These are phyloP conservation scores for Aethes cnicana DNA, from an alignment of 2,888 invertebrate genomes.

Conservation along the genomic window DNA sequence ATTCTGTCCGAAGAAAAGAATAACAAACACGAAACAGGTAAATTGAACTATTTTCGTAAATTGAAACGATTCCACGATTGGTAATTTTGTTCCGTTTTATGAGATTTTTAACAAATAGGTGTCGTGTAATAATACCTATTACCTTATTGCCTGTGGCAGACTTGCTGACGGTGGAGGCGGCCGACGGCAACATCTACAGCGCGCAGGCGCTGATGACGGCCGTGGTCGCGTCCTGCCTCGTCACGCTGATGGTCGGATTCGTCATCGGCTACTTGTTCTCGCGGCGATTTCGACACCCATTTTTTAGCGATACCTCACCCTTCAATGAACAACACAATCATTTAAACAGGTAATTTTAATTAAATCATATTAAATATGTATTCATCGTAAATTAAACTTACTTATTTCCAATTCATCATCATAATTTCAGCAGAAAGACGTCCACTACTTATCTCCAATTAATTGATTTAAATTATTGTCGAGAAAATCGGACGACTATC, in stretches of 20 bases:
- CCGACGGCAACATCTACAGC: slow-evolving; percentile 88
- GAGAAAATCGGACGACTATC: too few species aligned
- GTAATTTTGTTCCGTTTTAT: too few species aligned
- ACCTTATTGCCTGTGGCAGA: slow-evolving; percentile 47
- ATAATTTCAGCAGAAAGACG: too few species aligned
- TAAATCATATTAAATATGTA: not conserved
- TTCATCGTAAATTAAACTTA: not conserved
- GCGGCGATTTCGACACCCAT: slow-evolving; percentile 87
- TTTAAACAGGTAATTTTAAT: slow-evolving; percentile 83
- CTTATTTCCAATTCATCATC: too few species aligned
- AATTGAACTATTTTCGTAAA: slow-evolving; percentile 4
- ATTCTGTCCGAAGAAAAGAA: slow-evolving; percentile 81
- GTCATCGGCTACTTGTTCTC: slow-evolving; percentile 92
- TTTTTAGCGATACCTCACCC: slow-evolving; percentile 87
- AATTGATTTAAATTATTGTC: too few species aligned
- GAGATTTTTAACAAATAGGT: too few species aligned
- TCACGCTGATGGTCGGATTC: slow-evolving; percentile 91
- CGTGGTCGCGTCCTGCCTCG: slow-evolving; percentile 89
- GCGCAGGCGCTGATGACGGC: slow-evolving; percentile 91
- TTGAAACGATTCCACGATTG: too few species aligned
- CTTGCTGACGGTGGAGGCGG: slow-evolving; percentile 76
- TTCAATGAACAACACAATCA: slow-evolving; percentile 90
- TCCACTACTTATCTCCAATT: too few species aligned
- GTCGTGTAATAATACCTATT: too few species aligned
- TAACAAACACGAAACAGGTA: slow-evolving; percentile 77